Base-by-base conservation (phyloP, 2,113 vertebrate species). In the Probosciger aterrimus region DNA sequence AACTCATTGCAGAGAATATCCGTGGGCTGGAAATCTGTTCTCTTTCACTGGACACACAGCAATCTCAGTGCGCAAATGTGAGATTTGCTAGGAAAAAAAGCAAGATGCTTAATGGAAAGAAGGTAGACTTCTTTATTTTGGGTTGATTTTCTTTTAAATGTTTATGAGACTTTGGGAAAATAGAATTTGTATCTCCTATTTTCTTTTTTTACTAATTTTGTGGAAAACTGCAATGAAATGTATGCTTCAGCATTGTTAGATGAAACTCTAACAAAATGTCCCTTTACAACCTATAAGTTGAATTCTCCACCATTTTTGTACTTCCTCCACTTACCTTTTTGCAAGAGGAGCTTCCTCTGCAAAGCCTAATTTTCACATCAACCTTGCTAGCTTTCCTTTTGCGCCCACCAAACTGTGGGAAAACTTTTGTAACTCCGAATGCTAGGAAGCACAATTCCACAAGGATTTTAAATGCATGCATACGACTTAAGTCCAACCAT, bases 11-110 rank as follows among this genome's bases (percentile, higher is more conserved):
- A 99, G 99, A 98, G 62, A 96, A 96, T 73, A 85, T 99, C 74
- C 97, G 97, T 18, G 99, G 99, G 14, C 86, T 99, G 82, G 98
- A 98, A 94, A 94, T 98, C 70, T 99, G 99, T 88, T 96, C 96
- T 24, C 22, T 76, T 39, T 97, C 97, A 12, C 22, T 97, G 37
- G 97, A 97, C 46, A 98, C 98, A 86, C 97, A 98, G 91, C 71
- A 89, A 19, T 97, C 74, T 19, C 96, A 96, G 8, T 99, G 98
- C 76, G 95, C 71, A 59, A 93, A 76, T 4, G 33, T 99, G 69
- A 97, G 82, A 52, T 96, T 99, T 92, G 92, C 76, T 9, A 98
- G 78, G 69, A 88, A 91, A 76, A 90, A 94, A 77, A 74, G 33
- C 83, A 95, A 20, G 80, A 94, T 57, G n/a, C 92, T 64, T 86